These are phyloP conservation scores for Apteryx mantelli DNA, from an alignment of 2,113 vertebrate genomes.

Conservation along the genomic window DNA sequence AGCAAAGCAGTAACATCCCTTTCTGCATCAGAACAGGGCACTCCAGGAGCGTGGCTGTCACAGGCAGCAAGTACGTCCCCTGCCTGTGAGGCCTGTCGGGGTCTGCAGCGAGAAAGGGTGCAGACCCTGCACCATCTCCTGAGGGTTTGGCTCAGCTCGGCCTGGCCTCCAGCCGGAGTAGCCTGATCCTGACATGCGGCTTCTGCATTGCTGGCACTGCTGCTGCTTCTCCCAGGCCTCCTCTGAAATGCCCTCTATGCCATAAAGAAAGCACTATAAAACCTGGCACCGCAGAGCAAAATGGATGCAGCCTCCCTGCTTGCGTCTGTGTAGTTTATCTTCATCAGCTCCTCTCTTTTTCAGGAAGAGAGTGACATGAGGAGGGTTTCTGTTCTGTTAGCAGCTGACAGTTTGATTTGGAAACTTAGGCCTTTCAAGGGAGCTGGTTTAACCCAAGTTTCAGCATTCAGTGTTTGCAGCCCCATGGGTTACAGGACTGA, in stretches of 20 bases:
- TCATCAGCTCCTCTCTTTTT: neutral
- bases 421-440: neutral
- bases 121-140: neutral
- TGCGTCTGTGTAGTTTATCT: rapidly evolving
- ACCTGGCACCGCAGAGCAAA: neutral
- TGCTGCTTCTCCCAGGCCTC: neutral
- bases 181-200: neutral
- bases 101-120: no score
- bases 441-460: neutral
- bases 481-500: neutral
- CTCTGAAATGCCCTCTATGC: neutral
- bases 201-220: neutral
- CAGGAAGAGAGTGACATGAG: no score
- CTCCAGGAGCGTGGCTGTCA: neutral
- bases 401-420: neutral
- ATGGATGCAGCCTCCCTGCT: rapidly evolving
- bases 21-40: no score
- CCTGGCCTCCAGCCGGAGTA: neutral
- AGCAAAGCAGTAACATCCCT: neutral
- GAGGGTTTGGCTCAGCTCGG: neutral
- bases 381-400: neutral
- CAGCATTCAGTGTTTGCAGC: no score
- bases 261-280: neutral
- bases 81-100: no score
- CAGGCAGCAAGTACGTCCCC: neutral